Base-by-base conservation (phyloP, 2,888 invertebrate species). In the Notocelia uddmanniana region DNA sequence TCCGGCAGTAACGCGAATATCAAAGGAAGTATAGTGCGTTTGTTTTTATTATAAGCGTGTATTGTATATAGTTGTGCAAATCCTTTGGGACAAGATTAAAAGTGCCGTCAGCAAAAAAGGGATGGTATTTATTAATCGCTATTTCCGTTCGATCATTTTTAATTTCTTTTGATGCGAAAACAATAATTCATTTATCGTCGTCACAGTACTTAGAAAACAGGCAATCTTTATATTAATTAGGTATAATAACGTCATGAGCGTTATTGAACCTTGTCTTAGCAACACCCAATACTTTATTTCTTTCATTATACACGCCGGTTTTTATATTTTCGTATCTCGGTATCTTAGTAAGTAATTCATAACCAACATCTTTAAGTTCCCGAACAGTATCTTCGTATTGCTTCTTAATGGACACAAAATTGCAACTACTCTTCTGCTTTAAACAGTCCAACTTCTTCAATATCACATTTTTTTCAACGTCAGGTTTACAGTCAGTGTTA, bases 361-460 rank as follows among this genome's bases (percentile, higher is more conserved):
- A 52, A 26, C 50, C 63, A 23, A 5, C 45, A 60, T 60, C 26
- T 45, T 45, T 23, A 23, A 45, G 60, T 60, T 60, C 60, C 3
- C 60, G 60, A 60, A 60, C 60, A 60, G 59, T 41, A 45, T 60
- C 60, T 60, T 60, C 60, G 60, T 60, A 41, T 60, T 45, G 50
- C 48, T 62, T 48, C 19, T 26, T 50, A 63, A 50, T 63, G 23
- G 60, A 45, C 23, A 60, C n/a, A 60, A 45, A 23, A 60, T 60
- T 45, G 60, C 59, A 59, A 59, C 37, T 59, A 59, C 58, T 58
- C 58, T 58, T 58, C 19, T 37, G 58, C 59, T 59, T 59, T 41
- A 59, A 59, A 59, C 59, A 6, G 59, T 41, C 59, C 19, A 31
- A 15, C 2, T 55, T 55, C 26, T 55, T 55, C 13, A 55, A 23